Evolutionary conservation across 2,113 vertebrate species (phyloP).

Genomic region (Planiliza haematocheilus): DNA sequence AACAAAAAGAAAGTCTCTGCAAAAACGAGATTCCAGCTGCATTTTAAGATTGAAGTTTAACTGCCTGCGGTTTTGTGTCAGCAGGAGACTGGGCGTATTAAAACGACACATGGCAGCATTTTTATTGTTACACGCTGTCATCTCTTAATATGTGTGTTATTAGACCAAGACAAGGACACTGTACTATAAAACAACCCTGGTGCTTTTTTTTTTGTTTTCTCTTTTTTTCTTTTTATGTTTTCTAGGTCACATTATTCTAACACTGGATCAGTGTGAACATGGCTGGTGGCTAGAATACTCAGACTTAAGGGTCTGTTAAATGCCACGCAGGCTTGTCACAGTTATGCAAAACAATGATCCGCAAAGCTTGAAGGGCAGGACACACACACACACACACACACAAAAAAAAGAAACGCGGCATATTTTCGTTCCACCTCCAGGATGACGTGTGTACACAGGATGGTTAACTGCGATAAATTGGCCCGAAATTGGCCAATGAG

Average conservation of each 20-base stretch:
- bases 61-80: conserved; percentile 13
- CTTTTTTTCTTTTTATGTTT: no score
- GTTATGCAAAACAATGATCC: conserved; percentile 57
- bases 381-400: neutral
- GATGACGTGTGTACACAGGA: conserved; percentile 42
- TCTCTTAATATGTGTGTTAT: conserved; percentile 31
- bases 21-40: neutral
- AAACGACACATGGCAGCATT: conserved; percentile 24
- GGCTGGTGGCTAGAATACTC: conserved; percentile 44
- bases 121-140: conserved; percentile 41
- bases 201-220: conserved; percentile 28
- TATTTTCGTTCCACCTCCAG: conserved; percentile 50
- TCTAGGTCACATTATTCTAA: conserved; percentile 52
- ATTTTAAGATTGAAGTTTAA: conserved; percentile 6
- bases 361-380: conserved; percentile 62
- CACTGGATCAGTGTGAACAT: conserved; percentile 17
- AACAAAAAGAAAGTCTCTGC: neutral
- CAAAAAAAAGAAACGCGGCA: neutral
- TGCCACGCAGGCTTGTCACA: conserved; percentile 50
- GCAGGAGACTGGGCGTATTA: conserved; percentile 27
- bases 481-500: conserved; percentile 69
- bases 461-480: conserved; percentile 72
- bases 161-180: conserved; percentile 31
- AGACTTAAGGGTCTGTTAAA: conserved; percentile 49
- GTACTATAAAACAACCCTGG: conserved; percentile 21